Evolutionary conservation across 1,140 invertebrate species (phyloP).

Genomic region (Cydia strobilella): DNA sequence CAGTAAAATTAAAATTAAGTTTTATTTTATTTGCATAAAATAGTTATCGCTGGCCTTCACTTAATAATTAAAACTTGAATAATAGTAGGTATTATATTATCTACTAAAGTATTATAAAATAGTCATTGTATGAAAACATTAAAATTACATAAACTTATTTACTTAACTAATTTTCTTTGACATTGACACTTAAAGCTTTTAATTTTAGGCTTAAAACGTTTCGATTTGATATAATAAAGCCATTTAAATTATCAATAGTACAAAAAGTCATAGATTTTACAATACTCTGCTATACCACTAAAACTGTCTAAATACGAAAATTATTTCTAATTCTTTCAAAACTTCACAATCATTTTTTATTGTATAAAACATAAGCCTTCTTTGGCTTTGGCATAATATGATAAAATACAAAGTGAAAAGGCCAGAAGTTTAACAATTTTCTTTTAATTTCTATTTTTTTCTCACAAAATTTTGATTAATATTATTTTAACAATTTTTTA

Average conservation of each 20-base stretch:
- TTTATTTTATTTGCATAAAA: neutral
- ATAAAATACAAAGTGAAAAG: neutral
- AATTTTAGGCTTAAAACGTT: conserved; percentile 59
- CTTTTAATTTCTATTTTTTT: neutral
- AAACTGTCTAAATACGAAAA: neutral
- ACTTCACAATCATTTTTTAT: conserved; percentile 17
- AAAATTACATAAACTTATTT: conserved; percentile 38
- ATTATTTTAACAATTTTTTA: neutral
- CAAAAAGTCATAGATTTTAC: conserved; percentile 17
- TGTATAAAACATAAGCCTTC: neutral
- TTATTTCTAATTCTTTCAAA: conserved; percentile 7
- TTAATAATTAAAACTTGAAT: neutral
- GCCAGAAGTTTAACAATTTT: conserved; percentile 11
- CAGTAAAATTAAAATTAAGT: too few species aligned
- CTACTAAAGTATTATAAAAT: neutral
- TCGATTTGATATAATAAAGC: conserved; percentile 40
- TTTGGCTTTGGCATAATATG: conserved; percentile 8
- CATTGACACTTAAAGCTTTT: conserved; percentile 68
- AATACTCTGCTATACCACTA: neutral
- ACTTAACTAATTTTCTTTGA: conserved; percentile 60
- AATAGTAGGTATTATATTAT: neutral
- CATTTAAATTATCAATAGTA: conserved; percentile 35
- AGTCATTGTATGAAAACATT: conserved; percentile 36
- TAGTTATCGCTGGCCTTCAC: neutral
- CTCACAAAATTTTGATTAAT: neutral